Evolutionary conservation across 2,797 vertebrate species (phyloP).

Genomic region (Fringilla coelebs): DNA sequence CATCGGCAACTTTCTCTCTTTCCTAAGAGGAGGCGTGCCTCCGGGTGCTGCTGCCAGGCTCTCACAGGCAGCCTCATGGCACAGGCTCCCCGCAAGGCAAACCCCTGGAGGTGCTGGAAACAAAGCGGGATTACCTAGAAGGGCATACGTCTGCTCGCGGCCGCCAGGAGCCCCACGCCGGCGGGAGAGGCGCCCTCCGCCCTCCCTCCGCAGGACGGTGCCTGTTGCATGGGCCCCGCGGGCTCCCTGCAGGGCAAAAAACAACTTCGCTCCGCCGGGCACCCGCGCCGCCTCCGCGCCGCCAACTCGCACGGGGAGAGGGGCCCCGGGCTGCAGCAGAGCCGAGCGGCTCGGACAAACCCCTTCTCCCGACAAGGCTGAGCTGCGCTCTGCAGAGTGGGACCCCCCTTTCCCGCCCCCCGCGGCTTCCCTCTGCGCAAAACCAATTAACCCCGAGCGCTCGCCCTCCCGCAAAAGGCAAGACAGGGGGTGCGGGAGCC

Average conservation of each 20-base stretch:
- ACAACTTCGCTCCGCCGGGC: neutral
- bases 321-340: neutral
- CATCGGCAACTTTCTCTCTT: neutral
- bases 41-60: neutral
- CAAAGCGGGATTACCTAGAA: neutral
- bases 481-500: neutral
- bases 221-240: slow-evolving; percentile 33
- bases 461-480: neutral
- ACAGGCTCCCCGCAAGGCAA: neutral
- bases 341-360: neutral
- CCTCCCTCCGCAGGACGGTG: neutral
- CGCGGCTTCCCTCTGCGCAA: neutral
- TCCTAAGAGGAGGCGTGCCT: neutral
- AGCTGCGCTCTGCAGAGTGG: neutral
- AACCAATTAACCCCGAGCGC: neutral
- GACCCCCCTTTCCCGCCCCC: neutral
- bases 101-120: neutral
- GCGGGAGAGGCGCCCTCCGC: neutral
- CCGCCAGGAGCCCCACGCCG: neutral
- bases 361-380: neutral
- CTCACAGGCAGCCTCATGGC: neutral
- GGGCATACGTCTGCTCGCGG: neutral
- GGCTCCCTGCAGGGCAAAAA: neutral
- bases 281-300: neutral
- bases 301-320: neutral